Evolutionary conservation across 2,888 invertebrate species (phyloP).

Genomic region (Pseudococcus longispinus): DNA sequence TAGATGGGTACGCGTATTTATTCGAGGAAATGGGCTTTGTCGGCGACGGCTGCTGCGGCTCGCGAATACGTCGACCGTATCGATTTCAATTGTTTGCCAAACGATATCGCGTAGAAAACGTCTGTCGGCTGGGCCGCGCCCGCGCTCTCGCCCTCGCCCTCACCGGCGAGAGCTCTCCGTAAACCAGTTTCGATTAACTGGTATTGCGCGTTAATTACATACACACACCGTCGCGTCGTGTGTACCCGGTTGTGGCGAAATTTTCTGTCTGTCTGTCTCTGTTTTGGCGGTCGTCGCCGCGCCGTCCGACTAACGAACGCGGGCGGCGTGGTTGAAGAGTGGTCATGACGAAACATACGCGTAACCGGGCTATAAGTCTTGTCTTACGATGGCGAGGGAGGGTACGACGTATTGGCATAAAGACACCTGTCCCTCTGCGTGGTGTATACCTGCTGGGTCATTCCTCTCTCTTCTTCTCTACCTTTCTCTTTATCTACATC

Average conservation of each 20-base stretch:
- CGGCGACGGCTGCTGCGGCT: not conserved
- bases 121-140: slow-evolving; percentile 2
- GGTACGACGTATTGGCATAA: not conserved
- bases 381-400: not conserved
- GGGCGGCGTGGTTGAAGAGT: not conserved
- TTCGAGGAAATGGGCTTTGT: slow-evolving; percentile 28
- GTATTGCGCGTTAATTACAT: slow-evolving; percentile 45
- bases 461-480: not conserved
- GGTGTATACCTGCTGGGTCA: not conserved
- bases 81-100: slow-evolving; percentile 33
- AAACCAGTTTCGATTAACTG: slow-evolving; percentile 43
- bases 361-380: not conserved
- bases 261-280: slow-evolving; percentile 3
- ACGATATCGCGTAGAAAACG: not conserved
- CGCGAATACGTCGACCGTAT: slow-evolving; percentile 12
- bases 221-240: not conserved
- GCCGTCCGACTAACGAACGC: not conserved
- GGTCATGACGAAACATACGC: not conserved
- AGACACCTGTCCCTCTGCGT: not conserved
- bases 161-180: not conserved
- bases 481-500: not conserved
- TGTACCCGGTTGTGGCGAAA: slow-evolving; percentile 43
- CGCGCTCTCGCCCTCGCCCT: not conserved
- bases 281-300: slow-evolving; percentile 16
- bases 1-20: not conserved